Base-by-base conservation (phyloP, 2,113 vertebrate genomes). In the Dendropsophus ebraccatus region DNA sequence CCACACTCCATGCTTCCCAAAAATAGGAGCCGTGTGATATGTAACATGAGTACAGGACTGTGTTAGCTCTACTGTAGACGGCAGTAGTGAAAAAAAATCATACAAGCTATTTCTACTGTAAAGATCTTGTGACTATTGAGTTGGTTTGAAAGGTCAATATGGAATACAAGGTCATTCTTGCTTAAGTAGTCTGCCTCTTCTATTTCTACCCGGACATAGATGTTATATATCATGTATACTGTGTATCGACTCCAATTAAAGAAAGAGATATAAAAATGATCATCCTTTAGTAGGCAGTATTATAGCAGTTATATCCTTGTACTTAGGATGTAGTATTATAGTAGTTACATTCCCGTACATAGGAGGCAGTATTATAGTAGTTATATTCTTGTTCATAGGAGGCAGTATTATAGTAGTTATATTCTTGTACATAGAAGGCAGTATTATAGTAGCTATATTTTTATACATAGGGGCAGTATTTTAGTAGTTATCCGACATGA, bases 1-100 rank as follows among this genome's bases (percentile, higher is more conserved):
- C 47, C 30, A 19, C 11, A 12, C 54, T 54, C 8, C 58, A 72
- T 12, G 17, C 62, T 58, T 79, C 19, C 65, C 65, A 58, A 79
- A 86, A 81, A 86, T 86, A 86, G 84, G 62, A 80, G 14, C 50
- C 76, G 67, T 78, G 84, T 86, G 84, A 86, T 81, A 9, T 80
- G 76, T 72, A 79, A 72, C 62, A 56, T 52, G 49, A 78, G 45
- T 73, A 54, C 35, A 12, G 47, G 5, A 17, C 37, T n/a, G 62
- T 2, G 35, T 14, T 1, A 23, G 25, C 21, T 47, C n/a, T 81
- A 23, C 84, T 86, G 75, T 28, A 60, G 50, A 58, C 13, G 72
- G 23, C n/a, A 30, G 19, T 2, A 58, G 2, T n/a, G n/a, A 9
- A 30, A 47, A 77, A 30, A 77, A n/a, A 11, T 16, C n/a, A 21